These are phyloP conservation scores for Argyrosomus regius DNA, from an alignment of 2,797 vertebrate genomes.

Conservation along the genomic window DNA sequence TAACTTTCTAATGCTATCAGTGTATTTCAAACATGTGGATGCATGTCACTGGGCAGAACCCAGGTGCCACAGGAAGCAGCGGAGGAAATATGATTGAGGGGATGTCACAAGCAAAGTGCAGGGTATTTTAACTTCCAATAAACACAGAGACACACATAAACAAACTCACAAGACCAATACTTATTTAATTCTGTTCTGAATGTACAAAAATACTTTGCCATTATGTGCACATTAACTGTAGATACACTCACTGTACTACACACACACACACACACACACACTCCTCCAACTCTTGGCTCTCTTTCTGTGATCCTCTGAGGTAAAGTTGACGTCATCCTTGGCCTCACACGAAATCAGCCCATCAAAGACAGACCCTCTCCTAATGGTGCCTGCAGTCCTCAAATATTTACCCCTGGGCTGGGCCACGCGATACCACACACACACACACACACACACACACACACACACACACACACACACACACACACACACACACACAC, in stretches of 20 bases:
- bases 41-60: not conserved
- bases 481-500: no score
- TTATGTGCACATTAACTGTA: not conserved
- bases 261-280: not conserved
- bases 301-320: slow-evolving; percentile 29
- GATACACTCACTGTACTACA: not conserved
- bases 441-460: slow-evolving; percentile 34
- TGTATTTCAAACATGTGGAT: slow-evolving; percentile 4
- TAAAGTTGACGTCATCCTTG: slow-evolving; percentile 58
- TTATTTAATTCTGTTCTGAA: slow-evolving; percentile 7
- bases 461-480: slow-evolving; percentile 19
- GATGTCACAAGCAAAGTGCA: slow-evolving; percentile 23
- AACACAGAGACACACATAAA: slow-evolving; percentile 40
- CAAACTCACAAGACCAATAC: not conserved
- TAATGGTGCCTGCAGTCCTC: slow-evolving; percentile 59
- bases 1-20: not conserved
- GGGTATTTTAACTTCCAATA: slow-evolving; percentile 38
- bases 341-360: slow-evolving; percentile 57
- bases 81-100: slow-evolving; percentile 25
- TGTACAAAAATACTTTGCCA: not conserved
- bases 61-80: slow-evolving; percentile 24
- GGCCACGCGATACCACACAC: slow-evolving; percentile 57
- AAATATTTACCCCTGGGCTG: slow-evolving; percentile 69
- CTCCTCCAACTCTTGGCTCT: not conserved
- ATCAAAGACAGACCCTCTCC: slow-evolving; percentile 63